Conservation (phyloP, 1,140 invertebrate species). For the Bombus superbus region DNA sequence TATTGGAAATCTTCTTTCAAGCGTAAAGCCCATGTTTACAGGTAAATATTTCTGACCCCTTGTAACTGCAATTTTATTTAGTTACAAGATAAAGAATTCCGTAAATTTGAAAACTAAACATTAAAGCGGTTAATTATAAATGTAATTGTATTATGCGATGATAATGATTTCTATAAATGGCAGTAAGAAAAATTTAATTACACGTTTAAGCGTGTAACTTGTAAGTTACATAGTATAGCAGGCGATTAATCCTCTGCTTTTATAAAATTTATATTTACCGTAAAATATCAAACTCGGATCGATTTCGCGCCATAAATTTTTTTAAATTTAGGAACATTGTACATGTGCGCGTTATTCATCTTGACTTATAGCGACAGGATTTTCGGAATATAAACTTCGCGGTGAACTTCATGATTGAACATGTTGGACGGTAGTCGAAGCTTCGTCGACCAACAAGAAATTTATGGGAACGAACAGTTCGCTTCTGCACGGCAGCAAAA, state of each 20-base stretch:
- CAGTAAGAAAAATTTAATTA: too few species aligned
- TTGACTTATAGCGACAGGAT: background rate
- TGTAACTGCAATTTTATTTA: background rate
- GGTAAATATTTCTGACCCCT: too few species aligned
- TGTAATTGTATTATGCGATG: too few species aligned
- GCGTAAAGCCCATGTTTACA: background rate
- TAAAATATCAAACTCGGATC: background rate
- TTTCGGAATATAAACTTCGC: background rate
- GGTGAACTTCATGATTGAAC: constrained; percentile 7
- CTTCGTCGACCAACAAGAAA: constrained; percentile 22
- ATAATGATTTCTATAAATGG: too few species aligned
- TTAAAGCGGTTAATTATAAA: too few species aligned
- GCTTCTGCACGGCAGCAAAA: constrained; percentile 18
- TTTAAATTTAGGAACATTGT: background rate
- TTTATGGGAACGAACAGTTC: constrained; percentile 31
- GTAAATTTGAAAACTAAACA: too few species aligned
- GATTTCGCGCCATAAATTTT: background rate
- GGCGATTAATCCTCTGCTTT: background rate
- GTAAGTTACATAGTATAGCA: too few species aligned
- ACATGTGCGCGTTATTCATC: background rate
- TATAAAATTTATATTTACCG: background rate
- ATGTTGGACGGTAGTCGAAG: background rate
- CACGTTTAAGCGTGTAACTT: too few species aligned
- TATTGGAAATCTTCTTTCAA: too few species aligned
- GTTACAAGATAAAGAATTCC: background rate